Base-by-base conservation (phyloP, 2,797 vertebrate genomes). In the Thunnus albacares region DNA sequence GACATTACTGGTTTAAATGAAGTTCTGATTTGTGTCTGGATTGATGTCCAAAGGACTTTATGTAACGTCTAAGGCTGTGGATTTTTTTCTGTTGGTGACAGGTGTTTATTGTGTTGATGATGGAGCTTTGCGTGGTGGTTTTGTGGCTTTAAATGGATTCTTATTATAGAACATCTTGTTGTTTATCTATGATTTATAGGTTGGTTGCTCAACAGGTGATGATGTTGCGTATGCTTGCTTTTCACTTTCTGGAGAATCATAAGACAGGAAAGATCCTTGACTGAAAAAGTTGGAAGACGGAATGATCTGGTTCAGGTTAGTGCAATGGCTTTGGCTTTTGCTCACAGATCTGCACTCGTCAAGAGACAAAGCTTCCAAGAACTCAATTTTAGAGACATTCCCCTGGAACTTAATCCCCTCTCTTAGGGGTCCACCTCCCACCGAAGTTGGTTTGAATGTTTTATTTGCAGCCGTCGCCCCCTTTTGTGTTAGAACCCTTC, bases 381-480 rank as follows among this genome's bases (percentile, higher is more conserved):
- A 85, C 89, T 87, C 57, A 83, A 84, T 88, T 92, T 92, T 88
- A 68, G 52, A 86, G 87, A 84, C 87, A 88, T 93, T 91, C 91
- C 81, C 88, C 64, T 80, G 79, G 71, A 94, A 90, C 83, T 73
- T 90, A 94, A 94, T 92, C 90, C 86, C 63, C 83, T 79, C 73
- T 84, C 85, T 86, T 57, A 77, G 89, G 83, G 83, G 77, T 90
- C 80, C 78, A 82, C 83, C 90, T 91, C 87, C 83, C 90, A 83
- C 81, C 14, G 57, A 82, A 89, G 85, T 90, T 85, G 84, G 83
- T 89, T 81, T 88, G 87, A 92, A 93, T 89, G 89, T 93, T 88
- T 92, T 90, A 91, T 91, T 90, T 88, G 86, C 90, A 77, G 84
- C 87, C 45, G 81, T 94, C 83, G 87, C 91, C 92, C 89, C 91